Base-by-base conservation (phyloP, 2,888 invertebrate genomes). In the Drosophila lutescens region DNA sequence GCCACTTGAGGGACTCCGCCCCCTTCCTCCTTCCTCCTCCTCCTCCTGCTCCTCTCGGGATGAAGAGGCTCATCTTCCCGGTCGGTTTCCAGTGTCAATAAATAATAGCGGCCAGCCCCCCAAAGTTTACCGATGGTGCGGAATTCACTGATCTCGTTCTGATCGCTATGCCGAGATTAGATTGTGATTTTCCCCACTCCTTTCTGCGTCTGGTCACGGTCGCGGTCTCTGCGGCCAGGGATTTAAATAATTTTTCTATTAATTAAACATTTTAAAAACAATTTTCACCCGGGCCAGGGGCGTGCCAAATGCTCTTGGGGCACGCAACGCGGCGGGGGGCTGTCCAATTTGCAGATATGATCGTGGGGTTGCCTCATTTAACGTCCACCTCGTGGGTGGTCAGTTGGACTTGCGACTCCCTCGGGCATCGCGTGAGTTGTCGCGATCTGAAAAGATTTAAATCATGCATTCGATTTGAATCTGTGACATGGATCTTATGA, bases 31-130 rank as follows among this genome's bases (percentile, higher is more conserved):
- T 20, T 41, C 58, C 43, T 7, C 34, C 8, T 15, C 47, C 47
- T 26, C 26, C 2, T 26, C 26, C 8, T 40, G 68, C 62, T 41
- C 58, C 44, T 7, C 34, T 12, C 13, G 44, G 70, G 13, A 32
- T 69, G 69, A 17, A 32, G 69, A 17, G 70, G 79, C 76, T 76
- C 76, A 74, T 58, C 65, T 51, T 60, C 71, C 44, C 57, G 60
- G 6, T 63, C 68, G 91, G 90, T 91, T 90, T 90, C 91, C 85
- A 89, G 89, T 90, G 89, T 91, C 90, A 89, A 90, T 90, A 91
- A 90, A 90, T 91, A 91, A 90, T 90, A 87, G 89, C 61, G 61
- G 41, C 60, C 63, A 47, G 44, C 53, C 57, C 46, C 43, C 53
- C 53, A 36, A 69, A 70, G 43, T 51, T 59, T 53, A 59, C 70